A percentile compares a stretch with the other conserved stretches of the same genome.
Conservation (phyloP, 2,797 vertebrate species). For the Morus bassanus region DNA sequence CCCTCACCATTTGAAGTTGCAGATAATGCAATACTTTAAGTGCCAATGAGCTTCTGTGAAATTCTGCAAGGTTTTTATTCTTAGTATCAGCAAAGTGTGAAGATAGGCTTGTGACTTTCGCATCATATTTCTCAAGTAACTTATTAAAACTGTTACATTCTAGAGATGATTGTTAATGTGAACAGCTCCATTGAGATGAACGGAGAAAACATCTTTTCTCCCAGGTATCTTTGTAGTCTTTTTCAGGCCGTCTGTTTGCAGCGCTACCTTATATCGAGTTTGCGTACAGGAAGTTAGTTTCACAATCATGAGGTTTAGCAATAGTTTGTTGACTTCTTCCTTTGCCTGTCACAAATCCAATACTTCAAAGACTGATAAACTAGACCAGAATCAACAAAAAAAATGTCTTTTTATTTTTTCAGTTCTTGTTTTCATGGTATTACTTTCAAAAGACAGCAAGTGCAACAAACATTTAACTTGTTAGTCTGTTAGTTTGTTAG, state of each 20-base stretch:
- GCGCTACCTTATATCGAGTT: background rate
- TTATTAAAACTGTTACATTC: background rate
- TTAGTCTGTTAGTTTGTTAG: background rate
- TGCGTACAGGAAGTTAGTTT: background rate
- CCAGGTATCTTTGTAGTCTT: background rate
- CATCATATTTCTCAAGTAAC: background rate
- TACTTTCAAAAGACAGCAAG: background rate
- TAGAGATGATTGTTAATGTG: background rate
- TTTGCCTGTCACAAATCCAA: background rate
- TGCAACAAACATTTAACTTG: background rate
- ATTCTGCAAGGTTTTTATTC: background rate
- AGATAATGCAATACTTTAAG: background rate
- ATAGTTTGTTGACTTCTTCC: background rate
- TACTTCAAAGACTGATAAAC: background rate
- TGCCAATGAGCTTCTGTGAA: background rate
- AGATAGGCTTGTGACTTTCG: background rate
- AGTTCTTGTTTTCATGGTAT: background rate
- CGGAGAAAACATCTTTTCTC: background rate
- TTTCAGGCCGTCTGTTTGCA: background rate
- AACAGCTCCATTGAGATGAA: background rate
- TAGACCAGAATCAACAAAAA: background rate
- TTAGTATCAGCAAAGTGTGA: background rate
- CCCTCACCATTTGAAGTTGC: background rate
- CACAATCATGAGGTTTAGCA: background rate
- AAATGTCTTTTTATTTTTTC: background rate